These are phyloP conservation scores for Serilophus lunatus DNA, from an alignment of 2,113 vertebrate species.

Conservation along the genomic window DNA sequence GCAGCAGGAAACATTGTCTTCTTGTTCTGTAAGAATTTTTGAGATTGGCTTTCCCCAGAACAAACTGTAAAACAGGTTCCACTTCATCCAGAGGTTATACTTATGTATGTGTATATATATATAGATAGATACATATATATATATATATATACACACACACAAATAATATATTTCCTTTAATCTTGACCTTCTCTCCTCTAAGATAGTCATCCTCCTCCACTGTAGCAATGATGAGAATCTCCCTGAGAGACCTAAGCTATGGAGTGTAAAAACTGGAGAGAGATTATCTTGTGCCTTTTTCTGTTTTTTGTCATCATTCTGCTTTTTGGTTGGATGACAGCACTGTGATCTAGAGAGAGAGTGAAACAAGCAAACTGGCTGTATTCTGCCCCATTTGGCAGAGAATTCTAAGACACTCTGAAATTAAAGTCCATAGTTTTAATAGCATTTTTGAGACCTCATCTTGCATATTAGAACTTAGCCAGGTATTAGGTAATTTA, in stretches of 20 bases:
- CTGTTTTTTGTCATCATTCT: conserved; percentile 37
- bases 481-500: conserved; percentile 78
- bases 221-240: not conserved
- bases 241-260: conserved; percentile 22
- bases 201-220: not conserved
- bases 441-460: conserved; percentile 66
- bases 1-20: not conserved
- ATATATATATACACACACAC: not conserved
- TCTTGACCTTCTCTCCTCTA: not conserved
- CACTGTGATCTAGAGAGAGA: conserved; percentile 41
- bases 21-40: conserved; percentile 11
- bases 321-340: conserved; percentile 46
- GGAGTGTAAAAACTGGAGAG: conserved; percentile 4
- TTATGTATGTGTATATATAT: not conserved
- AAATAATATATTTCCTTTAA: not conserved
- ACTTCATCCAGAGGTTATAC: not conserved
- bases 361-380: conserved; percentile 38
- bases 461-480: conserved; percentile 68
- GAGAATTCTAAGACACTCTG: conserved; percentile 1
- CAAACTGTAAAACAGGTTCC: not conserved
- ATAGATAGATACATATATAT: not conserved
- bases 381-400: conserved; percentile 54
- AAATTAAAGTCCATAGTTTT: conserved; percentile 69
- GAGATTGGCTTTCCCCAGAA: not conserved
- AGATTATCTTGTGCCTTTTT: conserved; percentile 28